Base-by-base conservation (phyloP, 2,888 invertebrate species). In the Zonitis immaculata region DNA sequence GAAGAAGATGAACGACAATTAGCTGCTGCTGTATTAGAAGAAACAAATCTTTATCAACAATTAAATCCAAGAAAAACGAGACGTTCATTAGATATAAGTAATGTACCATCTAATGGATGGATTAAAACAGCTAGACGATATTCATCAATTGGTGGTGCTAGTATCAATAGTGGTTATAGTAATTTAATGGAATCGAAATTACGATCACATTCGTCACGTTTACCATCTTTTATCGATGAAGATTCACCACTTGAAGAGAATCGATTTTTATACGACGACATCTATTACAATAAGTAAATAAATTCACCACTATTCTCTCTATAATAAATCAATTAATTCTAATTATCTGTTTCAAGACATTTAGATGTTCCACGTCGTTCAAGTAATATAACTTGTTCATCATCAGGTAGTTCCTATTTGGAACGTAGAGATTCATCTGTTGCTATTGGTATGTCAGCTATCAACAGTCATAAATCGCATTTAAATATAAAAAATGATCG, bases 371-470 rank as follows among this genome's bases (percentile, higher is more conserved):
- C 81, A 8, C 75, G 90, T 42, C 82, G 91, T 44, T 81, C 87
- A 64, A 90, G 90, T 71, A 90, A 89, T 60, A 87, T 89, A 66
- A 91, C 91, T 26, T 90, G 89, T 74, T 91, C 90, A 64, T 90
- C 90, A 70, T 89, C 89, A 30, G 90, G 88, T 54, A 89, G 89
- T 72, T 89, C 89, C 52, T 91, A 90, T 70, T 78, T 91, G 70
- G 91, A 91, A 73, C 82, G 90, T 47, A 83, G 91, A 47, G 89
- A 88, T 60, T 90, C 90, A 16, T 87, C 89, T 35, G 85, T 89
- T 58, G 64, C 65, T 11, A 58, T 69, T 35, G 87, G 89, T 55
- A 78, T 88, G 72, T 82, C 86, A 50, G 85, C 87, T 62, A 72
- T 78, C 49, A 78, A 80, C 45, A 75, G 79, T 61, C 76, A 75